These are phyloP conservation scores for Caenorhabditis inopinata DNA, from an alignment of 1,140 invertebrate species.

Conservation along the genomic window DNA sequence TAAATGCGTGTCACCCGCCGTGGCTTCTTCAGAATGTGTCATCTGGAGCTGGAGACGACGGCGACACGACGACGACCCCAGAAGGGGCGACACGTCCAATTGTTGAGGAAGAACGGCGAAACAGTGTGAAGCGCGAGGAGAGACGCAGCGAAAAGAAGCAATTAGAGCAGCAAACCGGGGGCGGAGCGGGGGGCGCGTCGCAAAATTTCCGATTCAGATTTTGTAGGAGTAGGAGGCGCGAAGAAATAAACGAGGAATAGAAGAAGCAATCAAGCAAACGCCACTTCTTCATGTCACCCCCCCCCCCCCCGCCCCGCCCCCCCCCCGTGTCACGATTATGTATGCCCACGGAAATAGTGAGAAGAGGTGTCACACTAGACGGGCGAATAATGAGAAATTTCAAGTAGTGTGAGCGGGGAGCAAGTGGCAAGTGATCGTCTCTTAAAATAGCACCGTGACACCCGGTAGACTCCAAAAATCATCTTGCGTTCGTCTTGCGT, in stretches of 20 bases:
- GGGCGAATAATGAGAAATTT: background rate
- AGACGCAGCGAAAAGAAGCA: slow-evolving; percentile 21
- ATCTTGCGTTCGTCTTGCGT: too few relatives aligned
- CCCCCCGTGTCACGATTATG: too few relatives aligned
- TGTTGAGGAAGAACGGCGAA: background rate
- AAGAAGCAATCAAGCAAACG: background rate
- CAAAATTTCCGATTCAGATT: slow-evolving; percentile 13
- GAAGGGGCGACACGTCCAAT: slow-evolving; percentile 3
- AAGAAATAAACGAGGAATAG: background rate
- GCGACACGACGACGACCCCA: background rate
- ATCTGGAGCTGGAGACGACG: too few relatives aligned
- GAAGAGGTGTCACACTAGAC: background rate
- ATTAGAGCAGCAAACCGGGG: background rate
- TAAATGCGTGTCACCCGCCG: slow-evolving; percentile 21
- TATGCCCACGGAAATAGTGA: too few relatives aligned
- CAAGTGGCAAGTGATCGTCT: too few relatives aligned
- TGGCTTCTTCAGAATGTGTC: background rate
- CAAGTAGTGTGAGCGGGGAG: too few relatives aligned
- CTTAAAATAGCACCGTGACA: too few relatives aligned
- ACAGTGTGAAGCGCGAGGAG: background rate
- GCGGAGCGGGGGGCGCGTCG: background rate
- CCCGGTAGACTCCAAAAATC: background rate
- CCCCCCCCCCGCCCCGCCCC: too few relatives aligned
- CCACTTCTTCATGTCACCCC: too few relatives aligned
- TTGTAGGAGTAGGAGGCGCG: background rate